phyloP scores from a whole-genome alignment of 2,113 vertebrate genomes.

The Odontesthes bonariensis region DNA sequence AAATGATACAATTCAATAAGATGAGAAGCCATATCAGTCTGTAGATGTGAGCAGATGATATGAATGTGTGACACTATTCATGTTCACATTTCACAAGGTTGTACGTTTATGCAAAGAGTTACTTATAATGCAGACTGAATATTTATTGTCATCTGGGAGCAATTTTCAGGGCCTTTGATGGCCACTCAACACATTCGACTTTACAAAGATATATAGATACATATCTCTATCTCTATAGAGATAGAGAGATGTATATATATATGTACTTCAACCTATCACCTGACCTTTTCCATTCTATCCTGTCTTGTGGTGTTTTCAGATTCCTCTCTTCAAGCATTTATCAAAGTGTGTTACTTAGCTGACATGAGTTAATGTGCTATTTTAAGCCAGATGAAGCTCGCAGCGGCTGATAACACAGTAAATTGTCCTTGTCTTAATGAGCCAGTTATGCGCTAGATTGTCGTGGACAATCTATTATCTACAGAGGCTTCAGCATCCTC shows the following conservation, averaged over 20 bases:
- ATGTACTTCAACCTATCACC: not conserved
- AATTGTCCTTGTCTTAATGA: conserved; percentile 71
- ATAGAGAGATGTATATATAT: no score
- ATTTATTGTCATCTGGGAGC: not conserved
- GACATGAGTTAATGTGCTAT: conserved; percentile 64
- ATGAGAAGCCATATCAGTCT: no score
- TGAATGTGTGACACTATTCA: not conserved
- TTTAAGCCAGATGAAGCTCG: conserved; percentile 58
- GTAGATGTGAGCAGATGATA: not conserved
- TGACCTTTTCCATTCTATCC: conserved; percentile 17
- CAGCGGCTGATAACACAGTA: conserved; percentile 58
- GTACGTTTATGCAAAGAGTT: not conserved
- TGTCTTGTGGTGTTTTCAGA: not conserved
- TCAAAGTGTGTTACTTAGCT: conserved; percentile 55
- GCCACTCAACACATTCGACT: not conserved
- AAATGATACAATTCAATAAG: not conserved
- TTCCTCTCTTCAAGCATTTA: conserved; percentile 39
- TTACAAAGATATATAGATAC: no score
- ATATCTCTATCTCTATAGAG: no score
- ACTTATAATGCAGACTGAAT: not conserved
- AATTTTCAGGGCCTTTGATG: not conserved
- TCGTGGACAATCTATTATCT: conserved; percentile 62
- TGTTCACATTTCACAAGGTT: not conserved
- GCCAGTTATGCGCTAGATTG: conserved; percentile 57
- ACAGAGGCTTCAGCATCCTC: conserved; percentile 43